These are phyloP conservation scores for Myripristis murdjan DNA, from an alignment of 2,797 vertebrate species.

Conservation along the genomic window DNA sequence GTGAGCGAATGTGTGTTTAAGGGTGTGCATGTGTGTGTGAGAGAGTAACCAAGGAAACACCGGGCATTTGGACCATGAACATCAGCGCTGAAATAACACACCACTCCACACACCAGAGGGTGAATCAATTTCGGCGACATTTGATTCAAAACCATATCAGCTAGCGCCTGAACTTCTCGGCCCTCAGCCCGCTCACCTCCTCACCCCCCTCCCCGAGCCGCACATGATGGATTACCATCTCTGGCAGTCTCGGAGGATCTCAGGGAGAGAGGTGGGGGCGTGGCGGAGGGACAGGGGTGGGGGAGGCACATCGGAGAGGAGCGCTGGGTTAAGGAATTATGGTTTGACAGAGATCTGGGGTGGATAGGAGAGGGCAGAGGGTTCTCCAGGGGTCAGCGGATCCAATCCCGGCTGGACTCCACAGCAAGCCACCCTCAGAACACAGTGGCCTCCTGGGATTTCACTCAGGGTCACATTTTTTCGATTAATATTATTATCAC, in stretches of 20 bases:
- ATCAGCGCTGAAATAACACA: conserved; percentile 61
- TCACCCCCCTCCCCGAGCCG: conserved; percentile 69
- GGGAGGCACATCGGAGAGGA: conserved; percentile 62
- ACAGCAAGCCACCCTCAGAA: conserved; percentile 60
- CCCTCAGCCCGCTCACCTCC: conserved; percentile 61
- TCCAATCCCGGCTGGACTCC: conserved; percentile 78
- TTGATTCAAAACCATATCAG: conserved; percentile 76
- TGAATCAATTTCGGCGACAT: conserved; percentile 79
- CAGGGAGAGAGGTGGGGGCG: conserved; percentile 35
- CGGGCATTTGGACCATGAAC: conserved; percentile 57
- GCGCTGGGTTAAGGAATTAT: conserved; percentile 78
- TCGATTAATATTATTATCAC: conserved; percentile 81
- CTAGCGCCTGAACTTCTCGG: conserved; percentile 73
- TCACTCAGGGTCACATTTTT: conserved; percentile 65
- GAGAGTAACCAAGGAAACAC: conserved; percentile 61
- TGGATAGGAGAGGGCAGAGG: conserved; percentile 69
- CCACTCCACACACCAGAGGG: conserved; percentile 60
- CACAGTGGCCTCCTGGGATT: conserved; percentile 64
- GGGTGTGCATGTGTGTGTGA: conserved; percentile 47
- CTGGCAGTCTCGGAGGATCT: conserved; percentile 67
- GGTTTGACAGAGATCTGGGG: conserved; percentile 73
- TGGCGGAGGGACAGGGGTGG: conserved; percentile 70
- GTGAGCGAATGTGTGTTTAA: conserved; percentile 62
- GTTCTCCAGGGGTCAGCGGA: conserved; percentile 83
- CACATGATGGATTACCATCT: conserved; percentile 84